phyloP scores from a whole-genome alignment of 2,888 invertebrate species.

The Agonopterix alstromeriana region DNA sequence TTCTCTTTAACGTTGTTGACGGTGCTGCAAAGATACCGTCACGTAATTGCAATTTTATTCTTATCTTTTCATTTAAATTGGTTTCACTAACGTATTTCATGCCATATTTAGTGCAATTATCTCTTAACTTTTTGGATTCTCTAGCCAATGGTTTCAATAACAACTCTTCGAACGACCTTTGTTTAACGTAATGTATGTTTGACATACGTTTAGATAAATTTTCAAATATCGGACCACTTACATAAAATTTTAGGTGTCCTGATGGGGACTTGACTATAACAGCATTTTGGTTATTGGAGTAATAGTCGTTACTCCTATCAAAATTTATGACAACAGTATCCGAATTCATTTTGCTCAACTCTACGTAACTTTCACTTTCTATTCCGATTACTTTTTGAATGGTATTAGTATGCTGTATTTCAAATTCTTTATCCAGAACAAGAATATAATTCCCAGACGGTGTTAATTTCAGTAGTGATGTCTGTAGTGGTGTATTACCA shows the following conservation, averaged over 20 bases:
- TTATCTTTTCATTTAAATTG: conserved; percentile 25
- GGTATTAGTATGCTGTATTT: conserved; percentile 27
- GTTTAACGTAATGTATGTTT: conserved; percentile 10
- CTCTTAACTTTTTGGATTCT: neutral
- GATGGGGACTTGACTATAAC: conserved; percentile 34
- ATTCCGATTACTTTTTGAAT: conserved; percentile 23
- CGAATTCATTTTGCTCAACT: conserved; percentile 33
- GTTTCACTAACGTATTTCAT: conserved; percentile 34
- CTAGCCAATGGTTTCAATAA: conserved; percentile 12
- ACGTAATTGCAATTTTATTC: conserved; percentile 18
- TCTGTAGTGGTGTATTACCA: conserved; percentile 7
- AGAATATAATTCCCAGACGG: conserved; percentile 39
- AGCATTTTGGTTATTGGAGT: conserved; percentile 24
- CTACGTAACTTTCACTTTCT: conserved; percentile 23
- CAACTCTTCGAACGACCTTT: conserved; percentile 20
- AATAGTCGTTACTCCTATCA: conserved; percentile 13
- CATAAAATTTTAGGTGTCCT: conserved; percentile 38
- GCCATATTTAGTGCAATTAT: neutral
- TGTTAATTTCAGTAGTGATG: conserved; percentile 34
- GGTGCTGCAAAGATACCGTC: conserved; percentile 18
- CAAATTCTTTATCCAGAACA: conserved; percentile 52
- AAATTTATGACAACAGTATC: conserved; percentile 32
- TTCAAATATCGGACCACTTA: conserved; percentile 15
- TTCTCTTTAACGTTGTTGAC: conserved; percentile 27
- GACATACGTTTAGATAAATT: conserved; percentile 5